phyloP scores from a whole-genome alignment of 1,140 invertebrate species.

The Oryctes rhinoceros region DNA sequence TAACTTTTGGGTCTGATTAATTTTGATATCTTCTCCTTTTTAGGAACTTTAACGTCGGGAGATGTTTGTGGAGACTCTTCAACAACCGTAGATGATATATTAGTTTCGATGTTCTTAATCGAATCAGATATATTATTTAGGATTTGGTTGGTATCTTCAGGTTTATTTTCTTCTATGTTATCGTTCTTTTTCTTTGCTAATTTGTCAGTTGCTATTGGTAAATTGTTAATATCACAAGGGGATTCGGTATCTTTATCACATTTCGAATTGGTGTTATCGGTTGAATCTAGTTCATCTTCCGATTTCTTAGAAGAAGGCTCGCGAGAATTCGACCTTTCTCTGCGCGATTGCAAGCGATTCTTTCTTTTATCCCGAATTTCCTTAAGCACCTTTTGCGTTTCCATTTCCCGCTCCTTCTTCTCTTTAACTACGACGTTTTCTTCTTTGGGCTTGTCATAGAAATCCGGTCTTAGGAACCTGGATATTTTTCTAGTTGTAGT shows the following conservation, averaged over 20 bases:
- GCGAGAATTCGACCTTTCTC: constrained; percentile 50
- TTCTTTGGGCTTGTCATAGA: constrained; percentile 75
- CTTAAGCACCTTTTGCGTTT: constrained; percentile 70
- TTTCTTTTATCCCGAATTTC: constrained; percentile 71
- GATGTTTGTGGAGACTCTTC: constrained; percentile 20
- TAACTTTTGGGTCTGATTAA: constrained; percentile 68
- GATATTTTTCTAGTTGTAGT: constrained; percentile 66
- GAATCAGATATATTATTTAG: constrained; percentile 54
- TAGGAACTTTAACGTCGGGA: constrained; percentile 47
- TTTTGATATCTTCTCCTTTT: constrained; percentile 65
- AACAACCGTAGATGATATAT: constrained; percentile 11
- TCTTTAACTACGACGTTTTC: constrained; percentile 75
- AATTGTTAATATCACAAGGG: constrained; percentile 38
- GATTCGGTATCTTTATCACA: constrained; percentile 21
- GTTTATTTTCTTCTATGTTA: constrained; percentile 30
- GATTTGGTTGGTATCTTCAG: constrained; percentile 46
- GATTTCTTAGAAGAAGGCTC: constrained; percentile 42
- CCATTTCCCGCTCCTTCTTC: constrained; percentile 72
- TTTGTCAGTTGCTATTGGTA: too few species aligned
- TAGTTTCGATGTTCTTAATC: constrained; percentile 55
- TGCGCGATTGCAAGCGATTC: constrained; percentile 55
- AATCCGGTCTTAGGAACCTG: constrained; percentile 78
- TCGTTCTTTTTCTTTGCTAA: neutral
- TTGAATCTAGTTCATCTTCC: constrained; percentile 35
- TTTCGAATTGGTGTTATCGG: constrained; percentile 27